Evolutionary conservation across 2,888 invertebrate genomes (phyloP), one percentile per base, ranked within the genome.

Genomic region (Synanthedon andrenaeformis): DNA sequence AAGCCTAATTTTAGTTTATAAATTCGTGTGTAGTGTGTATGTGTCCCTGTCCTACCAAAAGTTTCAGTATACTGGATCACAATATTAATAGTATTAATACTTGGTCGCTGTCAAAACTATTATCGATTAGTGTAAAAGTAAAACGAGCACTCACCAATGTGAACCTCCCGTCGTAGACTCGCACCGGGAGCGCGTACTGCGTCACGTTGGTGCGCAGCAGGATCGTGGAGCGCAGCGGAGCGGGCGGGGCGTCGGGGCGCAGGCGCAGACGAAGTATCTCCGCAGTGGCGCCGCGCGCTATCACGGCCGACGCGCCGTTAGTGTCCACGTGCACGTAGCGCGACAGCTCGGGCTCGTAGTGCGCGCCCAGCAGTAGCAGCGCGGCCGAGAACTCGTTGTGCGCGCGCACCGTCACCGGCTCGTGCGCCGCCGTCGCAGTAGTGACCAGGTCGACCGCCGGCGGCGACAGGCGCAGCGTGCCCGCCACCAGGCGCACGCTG

Each of bases 151-250:
- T 63, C n/a, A 81, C 82, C 4, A 79, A 56, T 17, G 71, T 28
- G n/a, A 90, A 65, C 0, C 64, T 62, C 0, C 89, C 90, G 58
- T 72, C 74, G 75, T 88, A 88, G 6, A 86, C 73, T 41, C 78
- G 66, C 61, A 90, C 62, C 52, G 88, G 87, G 67, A 89, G 63
- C 61, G 71, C 60, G 69, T 89, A 88, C 53, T 53, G 55, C 53
- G 76, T 78, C 52, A 89, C 69, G 74, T 90, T 89, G 60, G 89
- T 90, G 63, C 70, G 76, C 60, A 90, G 74, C 54, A 65, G 62
- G 53, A 89, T 53, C 52, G 6, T 54, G 49, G 63, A 52, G 56
- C 57, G 58, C 52, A 66, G 54, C 23, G 56, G 51, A 54, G 54
- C 48, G 55, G 51, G 55, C 56, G 42, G 54, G 55, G 42, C 55